These are phyloP conservation scores for Heliconius melpomene DNA, from an alignment of 1,140 invertebrate species.

Conservation along the genomic window DNA sequence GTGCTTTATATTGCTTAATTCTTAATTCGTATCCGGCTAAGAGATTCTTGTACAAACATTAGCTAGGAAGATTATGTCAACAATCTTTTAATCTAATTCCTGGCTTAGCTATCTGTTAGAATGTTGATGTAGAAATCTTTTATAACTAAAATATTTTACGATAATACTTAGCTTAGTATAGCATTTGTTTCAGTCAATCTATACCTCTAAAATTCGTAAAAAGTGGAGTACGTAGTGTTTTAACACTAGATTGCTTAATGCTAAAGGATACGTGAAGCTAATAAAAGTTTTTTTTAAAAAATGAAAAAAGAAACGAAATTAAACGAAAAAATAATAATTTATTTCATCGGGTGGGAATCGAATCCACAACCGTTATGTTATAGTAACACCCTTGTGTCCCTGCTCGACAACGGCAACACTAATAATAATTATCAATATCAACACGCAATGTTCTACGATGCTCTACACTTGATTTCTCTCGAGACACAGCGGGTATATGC, in stretches of 20 bases:
- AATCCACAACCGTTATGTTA: too few relatives aligned
- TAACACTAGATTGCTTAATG: background rate
- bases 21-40: background rate
- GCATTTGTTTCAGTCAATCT: too few relatives aligned
- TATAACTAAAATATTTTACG: background rate
- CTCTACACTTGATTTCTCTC: background rate
- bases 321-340: too few relatives aligned
- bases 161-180: background rate
- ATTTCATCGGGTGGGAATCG: too few relatives aligned
- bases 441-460: too few relatives aligned
- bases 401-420: too few relatives aligned
- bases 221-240: background rate
- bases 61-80: slow-evolving; percentile 6
- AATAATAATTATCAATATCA: too few relatives aligned
- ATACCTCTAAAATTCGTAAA: background rate
- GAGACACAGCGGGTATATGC: too few relatives aligned
- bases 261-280: background rate
- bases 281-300: background rate
- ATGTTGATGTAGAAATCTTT: background rate
- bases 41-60: background rate
- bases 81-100: slow-evolving; percentile 8
- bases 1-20: background rate
- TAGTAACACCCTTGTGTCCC: too few relatives aligned
- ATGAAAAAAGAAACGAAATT: too few relatives aligned
- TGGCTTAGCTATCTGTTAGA: background rate